Evolutionary conservation across 2,888 invertebrate genomes (phyloP), one percentile per base, ranked within the genome.

Genomic region (Cataglyphis altisquamis): DNA sequence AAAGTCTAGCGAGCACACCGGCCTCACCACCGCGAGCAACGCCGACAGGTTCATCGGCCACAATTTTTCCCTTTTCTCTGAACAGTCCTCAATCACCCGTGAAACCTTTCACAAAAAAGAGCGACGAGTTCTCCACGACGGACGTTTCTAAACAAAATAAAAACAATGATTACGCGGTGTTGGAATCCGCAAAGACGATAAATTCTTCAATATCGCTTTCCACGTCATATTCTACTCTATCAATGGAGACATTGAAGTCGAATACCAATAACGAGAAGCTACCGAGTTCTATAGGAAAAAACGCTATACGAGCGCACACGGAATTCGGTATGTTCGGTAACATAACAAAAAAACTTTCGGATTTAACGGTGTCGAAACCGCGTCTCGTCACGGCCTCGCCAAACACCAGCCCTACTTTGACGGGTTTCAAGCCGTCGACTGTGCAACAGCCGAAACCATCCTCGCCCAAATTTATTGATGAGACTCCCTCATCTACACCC

Each of bases 1-100:
- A 94, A 68, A 94, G 94, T 83, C 92, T 95, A 84, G 92, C 93
- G 21, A 95, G 95, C 18, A 95, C 95, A 85, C 95, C 95, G 12
- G 96, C 95, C 62, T 95, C 95, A n/a, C 95, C 95, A 29, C 92
- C 94, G 0, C 93, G 95, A n/a, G 94, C 95, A 3, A 96, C 96
- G 0, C 96, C 96, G 0, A 96, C 96, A 1, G 96, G 96, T 66
- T 96, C 96, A 3, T 95, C 95, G 82, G 94, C 96, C 8, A 96
- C 97, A 0, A 96, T 97, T 84, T 97, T 97, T 93, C 97, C 97
- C 1, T 95, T 97, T 90, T 97, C 96, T 84, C 94, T 97, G 64
- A 97, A 97, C 92, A 97, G 97, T 88, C 97, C 97, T 0, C 96
- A 96, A 21, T 96, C 97, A 3, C 97, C 97, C 0, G 95, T 96